Evolutionary conservation across 2,888 invertebrate genomes (phyloP).

Genomic region (Galerucella pusilla): DNA sequence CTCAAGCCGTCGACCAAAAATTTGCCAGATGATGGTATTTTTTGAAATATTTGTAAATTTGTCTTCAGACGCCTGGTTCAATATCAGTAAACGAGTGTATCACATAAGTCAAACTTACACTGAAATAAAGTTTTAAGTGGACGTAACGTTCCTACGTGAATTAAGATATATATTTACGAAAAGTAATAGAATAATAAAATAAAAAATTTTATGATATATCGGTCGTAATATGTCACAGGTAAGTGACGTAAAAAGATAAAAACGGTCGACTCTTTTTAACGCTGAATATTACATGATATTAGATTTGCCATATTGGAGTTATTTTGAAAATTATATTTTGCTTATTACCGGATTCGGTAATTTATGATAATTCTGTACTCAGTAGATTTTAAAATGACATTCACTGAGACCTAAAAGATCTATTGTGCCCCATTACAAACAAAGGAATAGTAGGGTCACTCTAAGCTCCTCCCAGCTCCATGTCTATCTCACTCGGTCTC

Average conservation of each 20-base stretch:
- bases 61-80: conserved; percentile 1
- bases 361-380: no score
- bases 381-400: no score
- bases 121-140: conserved; percentile 37
- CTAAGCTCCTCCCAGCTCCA: no score
- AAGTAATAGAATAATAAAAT: conserved; percentile 47
- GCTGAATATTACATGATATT: conserved; percentile 50
- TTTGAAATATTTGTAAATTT: not conserved
- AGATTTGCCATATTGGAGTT: conserved; percentile 39
- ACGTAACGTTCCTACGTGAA: conserved; percentile 37
- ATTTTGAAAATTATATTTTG: no score
- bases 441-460: no score
- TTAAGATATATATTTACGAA: conserved; percentile 46
- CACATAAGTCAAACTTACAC: conserved; percentile 46
- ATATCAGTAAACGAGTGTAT: conserved; percentile 24
- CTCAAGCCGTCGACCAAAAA: no score
- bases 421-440: no score
- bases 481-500: no score
- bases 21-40: no score
- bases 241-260: conserved; percentile 47
- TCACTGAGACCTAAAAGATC: no score
- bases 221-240: conserved; percentile 50
- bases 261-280: conserved; percentile 40
- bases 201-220: conserved; percentile 48
- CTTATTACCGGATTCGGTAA: no score